Evolutionary conservation across 2,888 invertebrate genomes (phyloP).

Genomic region (Buathra laborator): DNA sequence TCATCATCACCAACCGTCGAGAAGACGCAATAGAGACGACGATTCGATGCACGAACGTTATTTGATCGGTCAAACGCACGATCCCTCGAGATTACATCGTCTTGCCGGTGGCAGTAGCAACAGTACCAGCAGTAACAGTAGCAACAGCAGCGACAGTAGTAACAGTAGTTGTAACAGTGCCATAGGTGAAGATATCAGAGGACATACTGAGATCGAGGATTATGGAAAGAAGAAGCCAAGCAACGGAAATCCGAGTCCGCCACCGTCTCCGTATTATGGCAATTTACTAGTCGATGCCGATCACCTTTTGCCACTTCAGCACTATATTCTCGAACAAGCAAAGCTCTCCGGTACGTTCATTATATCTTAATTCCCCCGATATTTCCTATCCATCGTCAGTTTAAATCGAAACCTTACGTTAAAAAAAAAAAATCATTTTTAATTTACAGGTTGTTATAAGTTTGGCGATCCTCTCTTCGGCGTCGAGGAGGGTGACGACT

Average conservation of each 20-base stretch:
- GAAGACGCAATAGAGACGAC: slow-evolving; percentile 88
- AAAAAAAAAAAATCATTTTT: slow-evolving; percentile 60
- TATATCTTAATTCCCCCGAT: background rate
- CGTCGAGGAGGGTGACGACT: slow-evolving; percentile 89
- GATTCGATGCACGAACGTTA: slow-evolving; percentile 94
- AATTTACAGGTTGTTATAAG: slow-evolving; percentile 88
- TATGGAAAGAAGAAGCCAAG: slow-evolving; percentile 82
- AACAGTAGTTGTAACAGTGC: slow-evolving; percentile 78
- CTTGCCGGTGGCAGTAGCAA: slow-evolving; percentile 80
- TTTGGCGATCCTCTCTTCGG: slow-evolving; percentile 88
- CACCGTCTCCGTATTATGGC: slow-evolving; percentile 83
- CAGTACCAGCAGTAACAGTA: slow-evolving; percentile 75
- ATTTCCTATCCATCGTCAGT: background rate
- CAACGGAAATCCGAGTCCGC: slow-evolving; percentile 83
- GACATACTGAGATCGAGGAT: slow-evolving; percentile 75
- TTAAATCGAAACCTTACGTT: background rate
- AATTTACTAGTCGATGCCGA: slow-evolving; percentile 85
- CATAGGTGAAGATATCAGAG: slow-evolving; percentile 78
- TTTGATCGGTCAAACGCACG: slow-evolving; percentile 85
- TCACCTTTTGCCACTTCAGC: slow-evolving; percentile 93
- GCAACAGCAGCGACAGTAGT: slow-evolving; percentile 80
- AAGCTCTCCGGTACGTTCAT: slow-evolving; percentile 88
- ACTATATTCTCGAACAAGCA: slow-evolving; percentile 95
- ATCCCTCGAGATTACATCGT: slow-evolving; percentile 82
- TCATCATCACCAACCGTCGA: slow-evolving; percentile 74